Evolutionary conservation across 92 coral and sea anemone species (phyloP).

Genomic region (Actinernus sp.): DNA sequence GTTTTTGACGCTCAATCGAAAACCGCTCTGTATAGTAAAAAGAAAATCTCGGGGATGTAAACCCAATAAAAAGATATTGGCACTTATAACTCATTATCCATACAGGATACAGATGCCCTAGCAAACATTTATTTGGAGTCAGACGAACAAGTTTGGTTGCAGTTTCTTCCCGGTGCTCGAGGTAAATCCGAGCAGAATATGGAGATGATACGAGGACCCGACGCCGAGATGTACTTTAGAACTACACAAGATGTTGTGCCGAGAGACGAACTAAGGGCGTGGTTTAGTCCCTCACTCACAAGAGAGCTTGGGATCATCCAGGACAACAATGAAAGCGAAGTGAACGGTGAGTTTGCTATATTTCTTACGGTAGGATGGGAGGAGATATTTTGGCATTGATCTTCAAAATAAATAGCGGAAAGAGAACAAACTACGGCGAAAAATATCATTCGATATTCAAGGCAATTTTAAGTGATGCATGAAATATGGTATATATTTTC

Average conservation of each 20-base stretch:
- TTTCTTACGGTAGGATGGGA: too few species aligned
- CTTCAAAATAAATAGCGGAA: too few species aligned
- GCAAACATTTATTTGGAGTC: slow-evolving; percentile 13
- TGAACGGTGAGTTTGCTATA: slow-evolving; percentile 60
- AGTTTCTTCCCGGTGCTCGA: slow-evolving; percentile 48
- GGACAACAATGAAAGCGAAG: slow-evolving; percentile 1
- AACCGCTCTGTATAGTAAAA: too few species aligned
- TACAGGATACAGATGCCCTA: slow-evolving; percentile 25
- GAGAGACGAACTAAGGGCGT: slow-evolving; percentile 72
- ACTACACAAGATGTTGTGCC: slow-evolving; percentile 58
- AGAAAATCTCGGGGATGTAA: too few species aligned
- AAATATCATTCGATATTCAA: too few species aligned
- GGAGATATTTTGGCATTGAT: too few species aligned
- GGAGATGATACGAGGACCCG: slow-evolving; percentile 72
- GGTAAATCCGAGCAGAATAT: slow-evolving; percentile 67
- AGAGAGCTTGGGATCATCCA: slow-evolving; percentile 56
- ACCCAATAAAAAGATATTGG: too few species aligned
- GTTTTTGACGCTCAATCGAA: too few species aligned
- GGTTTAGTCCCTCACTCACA: slow-evolving; percentile 71
- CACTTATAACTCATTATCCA: too few species aligned
- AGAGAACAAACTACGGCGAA: too few species aligned
- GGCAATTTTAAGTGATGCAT: too few species aligned
- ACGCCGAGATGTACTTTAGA: slow-evolving; percentile 65
- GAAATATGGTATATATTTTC: too few species aligned
- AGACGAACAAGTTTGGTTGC: slow-evolving; percentile 60